Conservation (phyloP, 2,888 invertebrate species). For the Acheta domesticus region DNA sequence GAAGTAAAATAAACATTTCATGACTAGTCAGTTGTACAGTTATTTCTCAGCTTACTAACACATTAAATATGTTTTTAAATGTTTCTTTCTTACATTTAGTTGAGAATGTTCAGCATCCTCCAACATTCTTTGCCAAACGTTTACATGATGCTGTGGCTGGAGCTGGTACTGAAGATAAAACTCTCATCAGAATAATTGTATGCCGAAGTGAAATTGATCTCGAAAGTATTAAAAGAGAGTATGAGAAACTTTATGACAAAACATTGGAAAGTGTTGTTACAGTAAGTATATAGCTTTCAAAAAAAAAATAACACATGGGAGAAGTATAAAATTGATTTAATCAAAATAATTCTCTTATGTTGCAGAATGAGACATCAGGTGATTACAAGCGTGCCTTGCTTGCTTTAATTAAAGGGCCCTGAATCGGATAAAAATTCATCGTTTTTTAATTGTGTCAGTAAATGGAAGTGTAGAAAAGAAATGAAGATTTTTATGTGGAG, state of each 20-base stretch:
- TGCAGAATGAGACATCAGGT: constrained; percentile 62
- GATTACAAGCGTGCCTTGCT: constrained; percentile 64
- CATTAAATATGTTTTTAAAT: too few relatives aligned
- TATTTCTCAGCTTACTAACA: too few relatives aligned
- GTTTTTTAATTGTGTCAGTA: too few relatives aligned
- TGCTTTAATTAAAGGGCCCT: constrained; percentile 55
- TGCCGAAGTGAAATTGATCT: constrained; percentile 68
- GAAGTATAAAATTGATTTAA: neutral
- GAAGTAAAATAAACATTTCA: constrained; percentile 32
- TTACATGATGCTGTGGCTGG: constrained; percentile 66
- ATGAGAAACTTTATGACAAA: constrained; percentile 66
- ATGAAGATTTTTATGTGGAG: too few relatives aligned
- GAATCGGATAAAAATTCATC: constrained; percentile 36
- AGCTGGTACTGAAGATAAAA: constrained; percentile 67
- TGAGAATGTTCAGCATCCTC: constrained; percentile 64
- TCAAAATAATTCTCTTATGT: constrained; percentile 30
- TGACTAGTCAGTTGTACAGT: neutral
- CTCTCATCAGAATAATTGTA: constrained; percentile 68
- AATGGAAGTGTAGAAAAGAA: too few relatives aligned
- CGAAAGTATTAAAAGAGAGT: constrained; percentile 64
- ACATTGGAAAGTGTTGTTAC: constrained; percentile 62
- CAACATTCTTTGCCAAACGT: constrained; percentile 66
- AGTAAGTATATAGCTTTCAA: too few relatives aligned
- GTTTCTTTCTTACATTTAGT: constrained; percentile 51
- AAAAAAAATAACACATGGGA: neutral